Evolutionary conservation across 1,140 invertebrate genomes (phyloP).

Genomic region (Carposina sasakii): DNA sequence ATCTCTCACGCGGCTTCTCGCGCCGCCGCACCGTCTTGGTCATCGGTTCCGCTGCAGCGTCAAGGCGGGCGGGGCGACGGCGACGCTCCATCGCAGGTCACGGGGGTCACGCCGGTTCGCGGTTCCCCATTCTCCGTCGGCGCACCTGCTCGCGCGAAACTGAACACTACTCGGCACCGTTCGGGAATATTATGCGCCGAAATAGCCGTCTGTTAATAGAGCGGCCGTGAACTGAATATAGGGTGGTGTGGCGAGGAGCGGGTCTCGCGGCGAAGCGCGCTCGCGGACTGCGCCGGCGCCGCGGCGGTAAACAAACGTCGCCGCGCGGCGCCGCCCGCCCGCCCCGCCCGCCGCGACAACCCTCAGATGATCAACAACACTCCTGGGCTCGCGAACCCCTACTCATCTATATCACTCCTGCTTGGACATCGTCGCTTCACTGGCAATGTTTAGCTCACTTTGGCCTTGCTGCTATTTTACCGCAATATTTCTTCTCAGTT

Average conservation of each 20-base stretch:
- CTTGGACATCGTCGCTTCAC: too few relatives aligned
- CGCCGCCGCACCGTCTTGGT: conserved; percentile 70
- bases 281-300: conserved; percentile 23
- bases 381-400: too few relatives aligned
- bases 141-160: conserved; percentile 63
- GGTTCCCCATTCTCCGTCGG: conserved; percentile 42
- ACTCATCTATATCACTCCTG: too few relatives aligned
- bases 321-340: conserved; percentile 28
- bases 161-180: conserved; percentile 56
- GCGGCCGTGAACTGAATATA: conserved; percentile 67
- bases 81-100: conserved; percentile 58
- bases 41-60: conserved; percentile 57
- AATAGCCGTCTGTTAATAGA: conserved; percentile 68
- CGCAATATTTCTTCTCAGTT: too few relatives aligned
- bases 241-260: conserved; percentile 43
- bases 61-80: conserved; percentile 43
- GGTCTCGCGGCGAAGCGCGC: conserved; percentile 33
- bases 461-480: too few relatives aligned
- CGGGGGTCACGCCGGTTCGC: conserved; percentile 32
- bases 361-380: too few relatives aligned
- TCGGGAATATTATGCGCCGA: conserved; percentile 62
- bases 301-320: conserved; percentile 3
- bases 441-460: too few relatives aligned
- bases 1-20: conserved; percentile 81
- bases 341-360: conserved; percentile 23